Conservation (phyloP, 2,888 invertebrate species). For the Cryptus viduatorius region DNA sequence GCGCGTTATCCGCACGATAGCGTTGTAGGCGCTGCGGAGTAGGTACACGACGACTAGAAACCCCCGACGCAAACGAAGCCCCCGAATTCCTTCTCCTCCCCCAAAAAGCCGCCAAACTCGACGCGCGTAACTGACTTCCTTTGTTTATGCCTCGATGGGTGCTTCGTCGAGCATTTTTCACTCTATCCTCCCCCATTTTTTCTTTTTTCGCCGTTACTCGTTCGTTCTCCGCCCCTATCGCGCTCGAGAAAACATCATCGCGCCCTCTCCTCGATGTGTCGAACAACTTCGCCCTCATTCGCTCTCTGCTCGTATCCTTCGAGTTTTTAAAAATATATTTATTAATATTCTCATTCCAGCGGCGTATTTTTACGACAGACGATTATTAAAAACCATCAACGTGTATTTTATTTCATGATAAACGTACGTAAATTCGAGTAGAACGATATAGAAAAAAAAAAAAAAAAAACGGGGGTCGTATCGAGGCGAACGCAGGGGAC, state of each 20-base stretch:
- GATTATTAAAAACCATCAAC: slow-evolving; percentile 49
- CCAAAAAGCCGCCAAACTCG: slow-evolving; percentile 34
- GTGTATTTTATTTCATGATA: slow-evolving; percentile 26
- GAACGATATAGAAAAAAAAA: neutral
- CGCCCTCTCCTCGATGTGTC: slow-evolving; percentile 56
- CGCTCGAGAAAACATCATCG: slow-evolving; percentile 34
- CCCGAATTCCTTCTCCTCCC: slow-evolving; percentile 34
- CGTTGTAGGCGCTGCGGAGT: neutral
- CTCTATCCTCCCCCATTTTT: slow-evolving; percentile 9
- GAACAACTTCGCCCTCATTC: slow-evolving; percentile 57
- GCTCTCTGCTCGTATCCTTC: slow-evolving; percentile 68
- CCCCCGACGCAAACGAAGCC: slow-evolving; percentile 3
- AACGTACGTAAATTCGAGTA: neutral
- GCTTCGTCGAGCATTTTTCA: slow-evolving; percentile 58
- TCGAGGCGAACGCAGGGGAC: slow-evolving; percentile 34
- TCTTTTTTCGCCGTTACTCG: slow-evolving; percentile 55
- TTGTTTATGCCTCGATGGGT: slow-evolving; percentile 67
- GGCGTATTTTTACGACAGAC: slow-evolving; percentile 15
- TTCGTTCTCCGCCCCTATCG: slow-evolving; percentile 7
- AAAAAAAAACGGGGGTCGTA: slow-evolving; percentile 7
- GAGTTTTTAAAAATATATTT: slow-evolving; percentile 28
- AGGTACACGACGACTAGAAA: slow-evolving; percentile 24
- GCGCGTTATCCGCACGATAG: neutral
- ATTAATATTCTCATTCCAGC: slow-evolving; percentile 56
- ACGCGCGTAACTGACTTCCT: slow-evolving; percentile 67